A percentile compares a stretch with the other conserved stretches of the same genome.
Conservation (phyloP, 2,797 vertebrate species). For the Eleutherodactylus coqui region DNA sequence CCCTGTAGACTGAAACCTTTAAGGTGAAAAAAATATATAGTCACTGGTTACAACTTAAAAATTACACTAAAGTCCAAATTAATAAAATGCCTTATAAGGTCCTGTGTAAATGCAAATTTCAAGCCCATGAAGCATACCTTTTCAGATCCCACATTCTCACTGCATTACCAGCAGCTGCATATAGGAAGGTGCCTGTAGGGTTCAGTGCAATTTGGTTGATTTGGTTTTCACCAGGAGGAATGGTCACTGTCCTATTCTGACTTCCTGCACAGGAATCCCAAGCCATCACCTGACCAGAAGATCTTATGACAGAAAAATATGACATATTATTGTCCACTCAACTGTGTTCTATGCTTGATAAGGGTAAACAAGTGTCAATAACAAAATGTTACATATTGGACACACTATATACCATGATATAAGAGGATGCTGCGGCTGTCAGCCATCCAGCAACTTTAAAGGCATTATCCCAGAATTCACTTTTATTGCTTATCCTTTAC, state of each 20-base stretch:
- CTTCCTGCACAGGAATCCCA: conserved; percentile 84
- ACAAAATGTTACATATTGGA: too few relatives aligned
- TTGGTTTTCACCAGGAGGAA: conserved; percentile 94
- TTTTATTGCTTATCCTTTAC: too few relatives aligned
- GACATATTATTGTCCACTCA: background rate
- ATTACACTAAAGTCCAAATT: background rate
- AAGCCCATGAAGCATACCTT: conserved; percentile 78
- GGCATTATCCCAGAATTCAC: too few relatives aligned
- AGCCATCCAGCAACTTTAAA: too few relatives aligned
- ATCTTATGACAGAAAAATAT: conserved; percentile 73
- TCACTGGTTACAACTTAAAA: background rate
- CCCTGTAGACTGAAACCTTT: conserved; percentile 96
- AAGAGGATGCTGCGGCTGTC: too few relatives aligned
- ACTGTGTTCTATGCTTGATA: background rate
- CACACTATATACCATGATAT: too few relatives aligned
- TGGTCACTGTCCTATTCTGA: conserved; percentile 85
- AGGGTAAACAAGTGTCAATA: background rate
- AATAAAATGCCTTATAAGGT: background rate
- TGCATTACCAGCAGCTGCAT: conserved; percentile 91
- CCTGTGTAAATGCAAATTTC: background rate
- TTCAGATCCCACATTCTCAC: conserved; percentile 98
- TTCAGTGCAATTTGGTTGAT: conserved; percentile 95
- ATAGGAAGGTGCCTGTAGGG: conserved; percentile 88
- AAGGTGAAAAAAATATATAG: conserved; percentile 38
- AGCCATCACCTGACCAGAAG: conserved; percentile 90